phyloP scores from a whole-genome alignment of 1,140 invertebrate species.

The Melanaphis sacchari region DNA sequence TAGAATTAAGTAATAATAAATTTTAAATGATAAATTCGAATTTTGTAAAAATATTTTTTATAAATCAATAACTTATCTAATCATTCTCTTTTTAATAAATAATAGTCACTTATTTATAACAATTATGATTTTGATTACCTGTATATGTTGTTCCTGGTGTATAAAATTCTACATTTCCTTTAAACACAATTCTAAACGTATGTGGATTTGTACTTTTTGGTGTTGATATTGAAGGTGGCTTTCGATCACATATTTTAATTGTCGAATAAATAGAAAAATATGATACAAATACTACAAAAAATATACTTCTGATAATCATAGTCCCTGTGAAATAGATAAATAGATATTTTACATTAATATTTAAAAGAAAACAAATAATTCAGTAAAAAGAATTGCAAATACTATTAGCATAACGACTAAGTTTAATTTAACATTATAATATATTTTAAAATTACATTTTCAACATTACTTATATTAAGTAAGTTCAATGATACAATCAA shows the following conservation, averaged over 20 bases:
- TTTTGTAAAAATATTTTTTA: not conserved
- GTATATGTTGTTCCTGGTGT: constrained; percentile 39
- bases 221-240: not conserved
- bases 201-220: constrained; percentile 47
- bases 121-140: constrained; percentile 7
- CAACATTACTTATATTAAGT: not conserved
- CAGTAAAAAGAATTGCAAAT: not conserved
- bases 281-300: not conserved
- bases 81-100: not conserved
- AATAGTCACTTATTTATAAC: not conserved
- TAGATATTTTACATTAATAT: not conserved
- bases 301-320: not conserved
- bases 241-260: constrained; percentile 26
- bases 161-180: constrained; percentile 40
- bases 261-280: not conserved
- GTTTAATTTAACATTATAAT: not conserved
- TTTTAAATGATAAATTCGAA: not conserved
- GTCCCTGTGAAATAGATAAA: constrained; percentile 1
- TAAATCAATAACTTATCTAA: too few species aligned
- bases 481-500: not conserved
- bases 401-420: not conserved
- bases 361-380: not conserved
- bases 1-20: not conserved
- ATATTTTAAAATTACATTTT: not conserved
- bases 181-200: constrained; percentile 23